A percentile compares a stretch with the other conserved stretches of the same genome.
Evolutionary conservation across 2,797 vertebrate species (phyloP).

Genomic region (Micromesistius poutassou): DNA sequence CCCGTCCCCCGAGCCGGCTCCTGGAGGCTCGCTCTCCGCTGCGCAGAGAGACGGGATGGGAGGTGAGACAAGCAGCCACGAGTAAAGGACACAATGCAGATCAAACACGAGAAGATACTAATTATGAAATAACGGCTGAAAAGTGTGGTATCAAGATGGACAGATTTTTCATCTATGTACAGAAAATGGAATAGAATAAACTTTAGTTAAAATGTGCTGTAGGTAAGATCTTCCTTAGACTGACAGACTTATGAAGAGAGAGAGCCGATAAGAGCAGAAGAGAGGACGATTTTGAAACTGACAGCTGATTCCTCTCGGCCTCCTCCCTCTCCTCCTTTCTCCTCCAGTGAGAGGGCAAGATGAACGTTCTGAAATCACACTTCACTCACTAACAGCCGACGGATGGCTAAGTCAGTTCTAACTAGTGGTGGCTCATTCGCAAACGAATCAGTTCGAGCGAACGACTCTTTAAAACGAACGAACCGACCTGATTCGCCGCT

Average conservation of each 20-base stretch:
- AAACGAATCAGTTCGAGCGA: no score
- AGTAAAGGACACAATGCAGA: neutral
- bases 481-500: no score
- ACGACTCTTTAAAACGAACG: no score
- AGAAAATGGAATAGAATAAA: neutral
- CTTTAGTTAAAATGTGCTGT: neutral
- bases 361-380: neutral
- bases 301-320: neutral
- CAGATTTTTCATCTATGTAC: neutral
- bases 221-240: neutral
- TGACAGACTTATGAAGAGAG: neutral
- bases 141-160: neutral
- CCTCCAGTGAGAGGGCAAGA: neutral
- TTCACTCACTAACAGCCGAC: neutral
- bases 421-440: no score
- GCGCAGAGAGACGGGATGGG: slow-evolving; percentile 6
- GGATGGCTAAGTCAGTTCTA: neutral
- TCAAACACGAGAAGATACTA: neutral
- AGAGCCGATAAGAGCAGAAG: neutral
- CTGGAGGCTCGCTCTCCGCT: slow-evolving; percentile 27
- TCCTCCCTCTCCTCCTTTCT: neutral
- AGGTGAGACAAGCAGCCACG: neutral
- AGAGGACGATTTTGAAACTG: neutral
- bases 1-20: neutral
- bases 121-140: neutral